Evolutionary conservation across 1,140 invertebrate genomes (phyloP).

Genomic region (Microplitis demolitor): DNA sequence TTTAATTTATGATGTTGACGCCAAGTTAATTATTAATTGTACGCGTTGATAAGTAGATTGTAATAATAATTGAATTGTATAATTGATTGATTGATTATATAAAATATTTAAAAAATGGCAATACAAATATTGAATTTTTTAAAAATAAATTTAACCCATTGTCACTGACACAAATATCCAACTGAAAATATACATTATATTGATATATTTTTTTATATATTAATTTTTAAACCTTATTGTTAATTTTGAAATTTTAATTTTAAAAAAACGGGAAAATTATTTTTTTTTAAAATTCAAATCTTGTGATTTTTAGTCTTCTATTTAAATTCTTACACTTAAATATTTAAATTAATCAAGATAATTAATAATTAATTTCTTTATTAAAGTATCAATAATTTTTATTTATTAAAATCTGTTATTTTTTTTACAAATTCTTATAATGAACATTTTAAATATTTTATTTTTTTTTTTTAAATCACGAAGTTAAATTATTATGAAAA

Average conservation of each 20-base stretch:
- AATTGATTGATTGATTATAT: constrained; percentile 20
- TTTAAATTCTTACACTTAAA: too few species aligned
- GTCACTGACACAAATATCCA: constrained; percentile 28
- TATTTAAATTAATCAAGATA: too few species aligned
- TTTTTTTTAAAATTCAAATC: too few species aligned
- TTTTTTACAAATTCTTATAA: background rate
- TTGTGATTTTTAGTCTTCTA: too few species aligned
- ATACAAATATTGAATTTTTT: constrained; percentile 15
- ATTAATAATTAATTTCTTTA: background rate
- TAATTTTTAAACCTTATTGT: background rate
- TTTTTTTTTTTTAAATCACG: too few species aligned
- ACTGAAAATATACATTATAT: constrained; percentile 19
- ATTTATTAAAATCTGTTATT: too few species aligned
- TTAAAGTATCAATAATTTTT: background rate
- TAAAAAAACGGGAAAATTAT: too few species aligned
- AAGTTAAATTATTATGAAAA: too few species aligned
- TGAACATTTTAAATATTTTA: background rate
- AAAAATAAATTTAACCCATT: constrained; percentile 36
- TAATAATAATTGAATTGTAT: constrained; percentile 20
- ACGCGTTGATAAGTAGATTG: constrained; percentile 25
- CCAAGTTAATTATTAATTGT: constrained; percentile 23
- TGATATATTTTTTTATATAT: constrained; percentile 6
- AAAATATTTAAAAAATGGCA: constrained; percentile 21
- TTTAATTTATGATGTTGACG: background rate
- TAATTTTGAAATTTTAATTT: too few species aligned